Evolutionary conservation across 2,797 vertebrate genomes (phyloP).

Genomic region (Danio kyathit): DNA sequence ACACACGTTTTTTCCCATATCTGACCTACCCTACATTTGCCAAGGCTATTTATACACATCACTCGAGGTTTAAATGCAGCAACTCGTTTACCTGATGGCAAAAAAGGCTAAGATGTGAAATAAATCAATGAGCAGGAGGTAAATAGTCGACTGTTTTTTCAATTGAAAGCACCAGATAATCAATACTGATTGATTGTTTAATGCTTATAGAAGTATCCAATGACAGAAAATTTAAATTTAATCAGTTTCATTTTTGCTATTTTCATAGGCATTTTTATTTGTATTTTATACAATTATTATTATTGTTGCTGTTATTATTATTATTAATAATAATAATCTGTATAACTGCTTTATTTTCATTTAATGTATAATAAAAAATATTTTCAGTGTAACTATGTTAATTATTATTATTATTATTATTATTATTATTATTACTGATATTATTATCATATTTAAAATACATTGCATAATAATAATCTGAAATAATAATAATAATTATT

Average conservation of each 20-base stretch:
- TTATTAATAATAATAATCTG: background rate
- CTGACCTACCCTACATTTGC: constrained; percentile 47
- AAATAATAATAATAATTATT: too few relatives aligned
- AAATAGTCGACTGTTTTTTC: constrained; percentile 25
- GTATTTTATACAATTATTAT: background rate
- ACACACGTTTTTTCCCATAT: constrained; percentile 34
- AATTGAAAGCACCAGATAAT: constrained; percentile 1
- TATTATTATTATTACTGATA: background rate
- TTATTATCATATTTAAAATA: too few relatives aligned
- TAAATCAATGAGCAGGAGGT: background rate
- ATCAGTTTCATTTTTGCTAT: background rate
- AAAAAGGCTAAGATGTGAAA: constrained; percentile 4
- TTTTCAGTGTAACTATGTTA: too few relatives aligned
- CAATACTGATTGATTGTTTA: constrained; percentile 1
- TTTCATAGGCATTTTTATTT: background rate
- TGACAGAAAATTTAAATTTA: background rate
- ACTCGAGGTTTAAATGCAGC: background rate
- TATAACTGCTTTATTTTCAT: too few relatives aligned
- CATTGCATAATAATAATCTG: too few relatives aligned
- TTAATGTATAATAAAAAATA: too few relatives aligned
- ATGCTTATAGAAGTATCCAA: background rate
- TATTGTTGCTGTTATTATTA: background rate
- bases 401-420: too few relatives aligned
- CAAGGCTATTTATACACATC: constrained; percentile 41
- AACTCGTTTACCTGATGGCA: constrained; percentile 24